Evolutionary conservation across 64 coral and sea anemone genomes (phyloP).

Genomic region (Porites lutea): DNA sequence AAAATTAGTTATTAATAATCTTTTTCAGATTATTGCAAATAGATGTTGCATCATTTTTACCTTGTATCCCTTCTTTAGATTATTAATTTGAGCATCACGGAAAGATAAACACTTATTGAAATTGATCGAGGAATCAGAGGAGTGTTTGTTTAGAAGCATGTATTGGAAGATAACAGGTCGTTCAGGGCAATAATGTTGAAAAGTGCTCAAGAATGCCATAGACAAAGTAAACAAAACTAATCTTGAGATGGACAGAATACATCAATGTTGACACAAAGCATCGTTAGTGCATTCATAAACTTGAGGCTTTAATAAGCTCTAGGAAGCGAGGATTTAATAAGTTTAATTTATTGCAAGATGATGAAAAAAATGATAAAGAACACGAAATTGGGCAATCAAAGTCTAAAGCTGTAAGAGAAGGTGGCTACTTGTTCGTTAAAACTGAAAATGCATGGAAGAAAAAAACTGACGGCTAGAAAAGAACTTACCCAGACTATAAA

Average conservation of each 20-base stretch:
- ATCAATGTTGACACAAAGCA: background rate
- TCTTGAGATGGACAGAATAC: slow-evolving; percentile 10
- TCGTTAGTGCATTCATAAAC: background rate
- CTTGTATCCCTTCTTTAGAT: background rate
- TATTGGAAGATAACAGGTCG: slow-evolving; percentile 7
- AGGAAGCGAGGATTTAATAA: background rate
- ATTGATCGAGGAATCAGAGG: background rate
- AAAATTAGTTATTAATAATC: background rate
- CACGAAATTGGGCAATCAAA: background rate
- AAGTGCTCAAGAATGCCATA: background rate
- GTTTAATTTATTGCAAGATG: background rate
- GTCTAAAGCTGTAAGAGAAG: background rate
- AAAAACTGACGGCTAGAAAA: background rate
- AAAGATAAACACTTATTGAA: background rate
- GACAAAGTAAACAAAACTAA: slow-evolving; percentile 23
- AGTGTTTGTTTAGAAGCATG: slow-evolving; percentile 7
- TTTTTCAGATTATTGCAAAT: background rate
- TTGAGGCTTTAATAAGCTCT: background rate
- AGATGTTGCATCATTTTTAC: background rate
- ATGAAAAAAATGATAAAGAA: too few relatives aligned
- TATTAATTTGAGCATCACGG: background rate
- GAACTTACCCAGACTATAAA: slow-evolving; percentile 16
- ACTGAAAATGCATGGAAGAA: slow-evolving; percentile 10
- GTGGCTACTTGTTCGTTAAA: too few relatives aligned
- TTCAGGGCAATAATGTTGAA: background rate